Conservation (phyloP, 30 jellyfish, hydroid and myxozoan genomes). For the Turritopsis rubra region DNA sequence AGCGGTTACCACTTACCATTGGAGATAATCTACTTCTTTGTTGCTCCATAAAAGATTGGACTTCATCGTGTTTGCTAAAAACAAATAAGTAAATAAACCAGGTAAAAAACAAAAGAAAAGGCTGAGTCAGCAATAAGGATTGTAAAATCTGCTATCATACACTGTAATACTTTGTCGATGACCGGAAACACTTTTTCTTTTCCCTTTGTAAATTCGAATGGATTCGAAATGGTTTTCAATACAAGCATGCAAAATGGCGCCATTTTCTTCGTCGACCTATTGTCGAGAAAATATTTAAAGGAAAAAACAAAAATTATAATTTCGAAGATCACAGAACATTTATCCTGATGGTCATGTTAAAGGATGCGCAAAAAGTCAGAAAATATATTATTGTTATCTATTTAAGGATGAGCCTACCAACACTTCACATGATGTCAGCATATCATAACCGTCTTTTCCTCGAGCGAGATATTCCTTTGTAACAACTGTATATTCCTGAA, state of each 20-base stretch:
- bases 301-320: no score
- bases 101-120: not conserved
- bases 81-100: not conserved
- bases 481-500: constrained; percentile 58
- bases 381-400: no score
- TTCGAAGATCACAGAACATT: no score
- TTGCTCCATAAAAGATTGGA: constrained; percentile 48
- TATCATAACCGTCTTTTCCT: constrained; percentile 75
- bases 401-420: constrained; percentile 34
- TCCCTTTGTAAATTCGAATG: constrained; percentile 42
- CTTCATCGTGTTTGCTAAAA: constrained; percentile 41
- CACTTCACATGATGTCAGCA: constrained; percentile 50
- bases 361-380: no score
- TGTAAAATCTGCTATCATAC: constrained; percentile 21
- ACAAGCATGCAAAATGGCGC: constrained; percentile 51
- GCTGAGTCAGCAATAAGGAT: not conserved
- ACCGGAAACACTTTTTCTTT: constrained; percentile 60
- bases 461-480: constrained; percentile 57
- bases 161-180: constrained; percentile 67
- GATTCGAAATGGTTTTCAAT: constrained; percentile 80
- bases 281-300: not conserved
- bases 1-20: constrained; percentile 15
- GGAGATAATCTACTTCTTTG: constrained; percentile 67
- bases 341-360: no score
- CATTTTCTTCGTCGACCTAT: constrained; percentile 72